phyloP scores from a whole-genome alignment of 2,113 vertebrate genomes.

The Chascanopsetta lugubris region DNA sequence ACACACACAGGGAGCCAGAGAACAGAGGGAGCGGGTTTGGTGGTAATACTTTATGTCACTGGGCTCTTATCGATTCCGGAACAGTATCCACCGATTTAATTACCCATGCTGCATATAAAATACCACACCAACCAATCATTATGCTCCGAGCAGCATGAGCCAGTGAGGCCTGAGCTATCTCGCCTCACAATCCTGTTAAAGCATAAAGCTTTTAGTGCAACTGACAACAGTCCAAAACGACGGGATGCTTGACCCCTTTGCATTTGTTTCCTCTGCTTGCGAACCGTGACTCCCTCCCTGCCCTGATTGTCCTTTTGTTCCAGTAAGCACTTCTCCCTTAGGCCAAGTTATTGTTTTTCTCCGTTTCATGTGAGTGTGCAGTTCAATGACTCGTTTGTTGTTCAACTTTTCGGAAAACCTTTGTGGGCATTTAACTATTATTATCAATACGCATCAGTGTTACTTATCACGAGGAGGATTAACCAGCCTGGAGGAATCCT shows the following conservation, averaged over 20 bases:
- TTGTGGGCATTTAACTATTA: not conserved
- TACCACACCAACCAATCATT: constrained; percentile 54
- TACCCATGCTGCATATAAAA: constrained; percentile 74
- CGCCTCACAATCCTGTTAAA: constrained; percentile 58
- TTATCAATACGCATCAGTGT: not conserved
- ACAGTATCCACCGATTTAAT: constrained; percentile 70
- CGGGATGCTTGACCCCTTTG: constrained; percentile 47
- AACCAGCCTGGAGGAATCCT: not conserved
- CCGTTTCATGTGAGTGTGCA: not conserved
- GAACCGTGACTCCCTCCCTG: not conserved
- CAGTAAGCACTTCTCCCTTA: not conserved
- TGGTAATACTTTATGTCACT: constrained; percentile 54
- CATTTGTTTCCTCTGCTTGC: not conserved
- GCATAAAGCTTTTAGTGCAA: constrained; percentile 67
- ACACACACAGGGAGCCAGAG: constrained; percentile 2
- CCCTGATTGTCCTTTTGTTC: not conserved
- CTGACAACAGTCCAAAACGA: constrained; percentile 48
- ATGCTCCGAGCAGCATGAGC: constrained; percentile 47
- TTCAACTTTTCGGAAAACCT: not conserved
- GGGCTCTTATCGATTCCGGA: constrained; percentile 65
- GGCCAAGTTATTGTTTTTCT: no score
- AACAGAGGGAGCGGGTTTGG: constrained; percentile 5
- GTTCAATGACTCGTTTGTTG: not conserved
- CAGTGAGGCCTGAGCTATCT: constrained; percentile 51
- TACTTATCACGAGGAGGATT: not conserved